Conservation (phyloP, 2,888 invertebrate species). For the Drosophila mayaguana region DNA sequence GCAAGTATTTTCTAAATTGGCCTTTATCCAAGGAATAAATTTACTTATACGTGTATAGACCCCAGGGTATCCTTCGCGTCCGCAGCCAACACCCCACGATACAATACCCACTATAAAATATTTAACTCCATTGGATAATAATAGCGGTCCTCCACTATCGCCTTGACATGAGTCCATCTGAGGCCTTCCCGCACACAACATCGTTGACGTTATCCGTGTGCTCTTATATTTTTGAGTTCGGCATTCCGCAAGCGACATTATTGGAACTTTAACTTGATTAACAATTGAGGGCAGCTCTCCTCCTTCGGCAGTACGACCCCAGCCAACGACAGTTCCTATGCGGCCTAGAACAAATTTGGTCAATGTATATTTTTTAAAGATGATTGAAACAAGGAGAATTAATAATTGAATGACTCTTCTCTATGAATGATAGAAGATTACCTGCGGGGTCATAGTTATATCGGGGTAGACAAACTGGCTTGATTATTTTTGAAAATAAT, state of each 20-base stretch:
- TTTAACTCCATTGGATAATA: constrained; percentile 91
- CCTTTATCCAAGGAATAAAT: constrained; percentile 89
- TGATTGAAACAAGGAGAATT: too few species aligned
- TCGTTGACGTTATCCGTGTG: constrained; percentile 92
- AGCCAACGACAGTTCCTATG: constrained; percentile 92
- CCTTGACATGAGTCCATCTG: constrained; percentile 95
- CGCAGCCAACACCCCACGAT: constrained; percentile 91
- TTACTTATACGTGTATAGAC: constrained; percentile 86
- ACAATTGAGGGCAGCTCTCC: constrained; percentile 92
- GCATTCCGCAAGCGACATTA: constrained; percentile 91
- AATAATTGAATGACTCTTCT: background rate
- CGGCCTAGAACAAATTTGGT: constrained; percentile 67
- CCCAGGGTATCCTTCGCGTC: constrained; percentile 86
- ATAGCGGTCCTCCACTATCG: constrained; percentile 93
- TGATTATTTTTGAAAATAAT: constrained; percentile 87
- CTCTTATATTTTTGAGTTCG: constrained; percentile 93
- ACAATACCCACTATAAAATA: constrained; percentile 94
- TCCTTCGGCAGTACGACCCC: constrained; percentile 94
- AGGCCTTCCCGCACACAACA: constrained; percentile 94
- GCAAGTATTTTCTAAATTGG: constrained; percentile 91
- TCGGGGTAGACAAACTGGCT: constrained; percentile 91
- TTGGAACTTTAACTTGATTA: constrained; percentile 94
- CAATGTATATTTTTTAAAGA: too few species aligned
- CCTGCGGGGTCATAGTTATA: constrained; percentile 86
- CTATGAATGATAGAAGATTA: constrained; percentile 77